Percentiles rank a stretch among this genome's conserved stretches.
Evolutionary conservation across 2,888 invertebrate genomes (phyloP).

Genomic region (Synanthedon myopaeformis): DNA sequence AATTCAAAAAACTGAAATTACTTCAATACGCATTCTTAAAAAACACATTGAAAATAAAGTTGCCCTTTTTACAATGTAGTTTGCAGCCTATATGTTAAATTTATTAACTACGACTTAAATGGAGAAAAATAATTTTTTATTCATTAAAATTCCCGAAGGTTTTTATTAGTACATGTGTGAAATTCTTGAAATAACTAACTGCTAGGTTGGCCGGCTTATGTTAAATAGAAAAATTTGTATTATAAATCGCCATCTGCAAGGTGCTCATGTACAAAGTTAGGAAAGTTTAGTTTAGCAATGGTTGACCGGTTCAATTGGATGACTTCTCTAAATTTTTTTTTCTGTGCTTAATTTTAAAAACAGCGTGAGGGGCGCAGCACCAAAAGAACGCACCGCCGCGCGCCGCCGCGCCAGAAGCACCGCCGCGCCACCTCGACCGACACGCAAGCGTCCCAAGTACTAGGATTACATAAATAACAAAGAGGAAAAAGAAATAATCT

Average conservation of each 20-base stretch:
- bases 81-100: no score
- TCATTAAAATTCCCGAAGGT: neutral
- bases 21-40: no score
- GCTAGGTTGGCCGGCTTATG: neutral
- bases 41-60: no score
- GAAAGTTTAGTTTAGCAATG: no score
- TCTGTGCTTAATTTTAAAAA: neutral
- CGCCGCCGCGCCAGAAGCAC: constrained; percentile 23
- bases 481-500: constrained; percentile 12
- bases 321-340: no score
- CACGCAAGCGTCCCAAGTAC: constrained; percentile 62
- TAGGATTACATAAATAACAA: constrained; percentile 34
- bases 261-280: no score
- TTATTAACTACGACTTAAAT: neutral
- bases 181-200: neutral
- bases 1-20: no score
- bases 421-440: constrained; percentile 67
- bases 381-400: constrained; percentile 7
- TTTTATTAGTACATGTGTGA: neutral
- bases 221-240: no score
- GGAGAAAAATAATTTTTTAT: neutral
- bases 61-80: no score
- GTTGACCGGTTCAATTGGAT: no score
- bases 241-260: no score
- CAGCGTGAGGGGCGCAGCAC: neutral